Conservation (phyloP, 2,113 vertebrate genomes). For the Mobula hypostoma region DNA sequence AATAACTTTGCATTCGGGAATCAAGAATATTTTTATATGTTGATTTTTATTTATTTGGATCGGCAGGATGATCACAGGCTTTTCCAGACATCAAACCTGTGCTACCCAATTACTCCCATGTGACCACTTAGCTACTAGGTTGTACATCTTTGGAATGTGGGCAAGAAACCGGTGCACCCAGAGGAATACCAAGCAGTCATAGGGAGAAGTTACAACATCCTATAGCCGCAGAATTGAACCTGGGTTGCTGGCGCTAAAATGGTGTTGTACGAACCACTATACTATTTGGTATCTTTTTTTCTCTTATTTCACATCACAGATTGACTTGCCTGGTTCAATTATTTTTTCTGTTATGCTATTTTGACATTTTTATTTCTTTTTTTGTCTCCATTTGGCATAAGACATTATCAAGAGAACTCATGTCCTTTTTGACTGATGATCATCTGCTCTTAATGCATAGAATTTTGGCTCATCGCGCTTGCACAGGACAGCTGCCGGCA, state of each 20-base stretch:
- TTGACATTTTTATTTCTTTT: background rate
- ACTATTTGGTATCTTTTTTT: background rate
- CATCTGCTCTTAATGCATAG: background rate
- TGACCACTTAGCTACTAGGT: too few species aligned
- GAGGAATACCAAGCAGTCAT: too few species aligned
- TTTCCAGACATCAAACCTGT: too few species aligned
- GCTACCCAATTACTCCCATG: too few species aligned
- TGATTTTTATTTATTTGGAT: background rate
- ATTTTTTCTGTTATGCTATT: background rate
- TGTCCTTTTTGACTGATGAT: background rate
- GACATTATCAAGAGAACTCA: background rate
- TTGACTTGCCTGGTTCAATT: background rate
- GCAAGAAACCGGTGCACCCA: too few species aligned
- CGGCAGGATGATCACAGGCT: too few species aligned
- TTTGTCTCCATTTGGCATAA: background rate
- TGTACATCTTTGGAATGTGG: too few species aligned
- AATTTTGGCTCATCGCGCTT: background rate
- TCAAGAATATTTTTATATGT: background rate
- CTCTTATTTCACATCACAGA: background rate
- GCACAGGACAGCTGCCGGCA: background rate
- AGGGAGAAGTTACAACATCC: too few species aligned
- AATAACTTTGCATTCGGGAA: too few species aligned
- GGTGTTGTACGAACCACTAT: too few species aligned
- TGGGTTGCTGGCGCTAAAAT: too few species aligned
- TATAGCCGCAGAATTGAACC: too few species aligned